Evolutionary conservation across 1,140 invertebrate species (phyloP), one percentile per base, ranked within the genome.

Genomic region (Anastatus disparis): DNA sequence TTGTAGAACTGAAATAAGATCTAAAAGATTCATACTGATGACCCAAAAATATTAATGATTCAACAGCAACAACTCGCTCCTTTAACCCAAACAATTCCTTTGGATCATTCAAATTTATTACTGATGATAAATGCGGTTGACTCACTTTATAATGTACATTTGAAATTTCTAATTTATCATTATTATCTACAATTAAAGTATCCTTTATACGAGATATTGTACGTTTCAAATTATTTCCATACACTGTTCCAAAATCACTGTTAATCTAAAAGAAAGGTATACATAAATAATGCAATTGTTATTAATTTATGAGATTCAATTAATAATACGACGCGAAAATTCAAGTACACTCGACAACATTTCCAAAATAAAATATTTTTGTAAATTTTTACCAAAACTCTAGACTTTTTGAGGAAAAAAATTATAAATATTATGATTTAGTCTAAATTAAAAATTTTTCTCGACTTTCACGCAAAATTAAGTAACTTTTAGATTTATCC

Each of bases 21-120:
- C 93, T 92, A 0, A 99, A 85, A 55, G 91, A 88, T 79, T 95
- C 91, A 73, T 95, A 93, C 83, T 98, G 97, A 75, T 92, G 91
- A 1, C 93, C 90, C 74, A 98, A 87, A 86, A 97, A 98, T 76
- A 96, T 90, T 2, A 96, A 87, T 75, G 96, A 98, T 86, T 99
- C 97, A 0, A 96, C 92, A 0, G 93, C 97, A 6, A 97, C 93
- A 29, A 97, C 91, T 74, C 97, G 88, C 80, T 97, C 95, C 1
- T 91, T 87, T 12, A 98, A 81, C 3, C 95, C 95, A 81, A 92
- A 93, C 6, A 98, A 79, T 70, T 88, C 91, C 46, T 94, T 91
- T 6, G 91, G 86, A 71, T 91, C 89, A 10, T 84, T 85, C 52
- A 96, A 85, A 79, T 95, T 89, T 26, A 96, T 91, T 67, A 90